Conservation (phyloP, 2,888 invertebrate species). For the Pomacea canaliculata region DNA sequence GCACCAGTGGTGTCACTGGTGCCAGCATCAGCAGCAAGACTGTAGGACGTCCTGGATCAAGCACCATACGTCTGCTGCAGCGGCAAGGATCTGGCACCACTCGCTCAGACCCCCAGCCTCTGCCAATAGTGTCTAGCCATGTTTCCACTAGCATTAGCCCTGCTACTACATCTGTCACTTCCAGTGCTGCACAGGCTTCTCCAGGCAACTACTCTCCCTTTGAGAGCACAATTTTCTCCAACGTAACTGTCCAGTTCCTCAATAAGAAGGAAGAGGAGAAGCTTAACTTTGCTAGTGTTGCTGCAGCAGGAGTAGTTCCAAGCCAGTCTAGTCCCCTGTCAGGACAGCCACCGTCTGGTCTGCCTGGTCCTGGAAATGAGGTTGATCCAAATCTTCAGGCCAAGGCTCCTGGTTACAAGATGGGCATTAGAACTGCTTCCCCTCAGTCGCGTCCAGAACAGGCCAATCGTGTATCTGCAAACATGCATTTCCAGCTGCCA, state of each 20-base stretch:
- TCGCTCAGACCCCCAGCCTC: conserved; percentile 52
- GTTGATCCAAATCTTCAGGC: conserved; percentile 64
- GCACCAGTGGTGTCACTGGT: conserved; percentile 25
- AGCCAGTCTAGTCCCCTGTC: conserved; percentile 40
- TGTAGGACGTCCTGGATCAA: conserved; percentile 10
- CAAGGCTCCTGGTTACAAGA: conserved; percentile 70
- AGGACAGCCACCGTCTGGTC: conserved; percentile 21
- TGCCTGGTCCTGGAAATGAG: conserved; percentile 25
- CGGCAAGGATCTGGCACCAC: conserved; percentile 7
- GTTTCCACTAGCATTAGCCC: conserved; percentile 16
- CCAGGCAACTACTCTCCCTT: conserved; percentile 89
- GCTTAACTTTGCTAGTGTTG: conserved; percentile 81
- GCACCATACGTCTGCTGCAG: conserved; percentile 24
- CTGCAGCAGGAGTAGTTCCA: conserved; percentile 75
- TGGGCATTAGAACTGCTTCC: conserved; percentile 39
- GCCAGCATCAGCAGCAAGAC: conserved; percentile 13
- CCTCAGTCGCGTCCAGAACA: conserved; percentile 33
- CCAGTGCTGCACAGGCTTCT: conserved; percentile 20
- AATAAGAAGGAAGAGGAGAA: conserved; percentile 68
- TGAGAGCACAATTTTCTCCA: conserved; percentile 79
- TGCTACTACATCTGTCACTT: conserved; percentile 12
- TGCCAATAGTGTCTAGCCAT: conserved; percentile 55
- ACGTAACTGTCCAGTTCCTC: conserved; percentile 72
- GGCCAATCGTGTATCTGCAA: neutral
- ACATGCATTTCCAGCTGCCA: conserved; percentile 10